Evolutionary conservation across 2,113 vertebrate genomes (phyloP).

Genomic region (Craseonycteris thonglongyai): DNA sequence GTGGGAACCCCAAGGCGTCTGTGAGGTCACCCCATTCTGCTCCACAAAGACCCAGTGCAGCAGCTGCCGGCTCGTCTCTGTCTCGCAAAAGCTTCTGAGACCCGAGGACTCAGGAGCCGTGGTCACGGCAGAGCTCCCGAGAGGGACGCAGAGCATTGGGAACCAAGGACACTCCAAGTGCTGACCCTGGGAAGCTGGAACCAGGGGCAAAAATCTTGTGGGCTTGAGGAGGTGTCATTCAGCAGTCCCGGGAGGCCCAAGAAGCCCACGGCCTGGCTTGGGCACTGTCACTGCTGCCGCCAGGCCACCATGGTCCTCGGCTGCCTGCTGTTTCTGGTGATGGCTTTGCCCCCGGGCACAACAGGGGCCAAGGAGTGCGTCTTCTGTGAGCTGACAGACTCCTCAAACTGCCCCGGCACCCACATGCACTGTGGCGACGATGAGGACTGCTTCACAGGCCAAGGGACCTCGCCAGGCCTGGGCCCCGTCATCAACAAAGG

Average conservation of each 20-base stretch:
- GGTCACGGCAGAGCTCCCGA: not conserved
- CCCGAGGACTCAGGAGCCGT: accelerated
- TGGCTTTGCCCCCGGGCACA: accelerated
- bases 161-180: not conserved
- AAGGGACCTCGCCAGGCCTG: conserved; percentile 25
- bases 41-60: not conserved
- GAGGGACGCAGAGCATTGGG: not conserved
- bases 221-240: not conserved
- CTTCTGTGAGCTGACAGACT: conserved; percentile 68
- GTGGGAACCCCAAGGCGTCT: conserved; percentile 36
- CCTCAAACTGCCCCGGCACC: not conserved
- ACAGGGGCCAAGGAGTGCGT: conserved; percentile 41
- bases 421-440: conserved; percentile 56
- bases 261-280: not conserved
- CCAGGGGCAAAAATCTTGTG: not conserved
- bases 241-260: not conserved
- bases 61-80: not conserved
- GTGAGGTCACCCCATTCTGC: conserved; percentile 60
- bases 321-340: conserved; percentile 35
- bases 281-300: accelerated
- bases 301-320: conserved; percentile 27
- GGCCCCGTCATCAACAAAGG: conserved; percentile 67
- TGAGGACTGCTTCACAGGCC: conserved; percentile 65
- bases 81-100: not conserved
- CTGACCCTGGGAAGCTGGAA: not conserved